phyloP scores from a whole-genome alignment of 2,797 vertebrate genomes.

The Hemibagrus guttatus region DNA sequence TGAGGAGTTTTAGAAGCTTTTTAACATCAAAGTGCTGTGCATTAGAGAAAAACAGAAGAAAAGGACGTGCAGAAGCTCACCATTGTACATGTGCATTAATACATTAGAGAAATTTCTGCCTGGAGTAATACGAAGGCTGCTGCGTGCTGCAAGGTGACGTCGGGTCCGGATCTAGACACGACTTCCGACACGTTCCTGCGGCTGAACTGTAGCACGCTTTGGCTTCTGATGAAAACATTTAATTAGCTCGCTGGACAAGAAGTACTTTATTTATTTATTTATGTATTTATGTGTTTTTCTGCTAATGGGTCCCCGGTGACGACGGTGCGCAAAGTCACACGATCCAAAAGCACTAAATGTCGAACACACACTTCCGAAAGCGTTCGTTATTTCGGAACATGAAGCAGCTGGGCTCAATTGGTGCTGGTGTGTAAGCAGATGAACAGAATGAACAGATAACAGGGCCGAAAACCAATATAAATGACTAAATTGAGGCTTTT shows the following conservation, averaged over 20 bases:
- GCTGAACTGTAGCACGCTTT: neutral
- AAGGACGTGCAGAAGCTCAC: constrained; percentile 22
- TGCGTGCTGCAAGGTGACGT: constrained; percentile 13
- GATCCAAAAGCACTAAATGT: neutral
- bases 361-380: neutral
- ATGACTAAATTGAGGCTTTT: too few species aligned
- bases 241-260: constrained; percentile 5
- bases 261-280: neutral
- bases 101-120: constrained; percentile 31
- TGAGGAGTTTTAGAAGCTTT: constrained; percentile 20
- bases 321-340: neutral
- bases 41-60: constrained; percentile 28
- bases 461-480: neutral
- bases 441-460: neutral
- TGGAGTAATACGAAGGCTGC: neutral
- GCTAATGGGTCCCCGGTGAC: constrained; percentile 16
- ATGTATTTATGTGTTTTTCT: neutral
- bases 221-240: neutral
- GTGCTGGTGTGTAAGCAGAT: neutral
- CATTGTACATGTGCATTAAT: constrained; percentile 36
- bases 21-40: constrained; percentile 26
- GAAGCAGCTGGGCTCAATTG: neutral
- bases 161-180: neutral
- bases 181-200: neutral
- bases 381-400: neutral